Base-by-base conservation (phyloP, 2,797 vertebrate genomes). In the Taenioides sp. region DNA sequence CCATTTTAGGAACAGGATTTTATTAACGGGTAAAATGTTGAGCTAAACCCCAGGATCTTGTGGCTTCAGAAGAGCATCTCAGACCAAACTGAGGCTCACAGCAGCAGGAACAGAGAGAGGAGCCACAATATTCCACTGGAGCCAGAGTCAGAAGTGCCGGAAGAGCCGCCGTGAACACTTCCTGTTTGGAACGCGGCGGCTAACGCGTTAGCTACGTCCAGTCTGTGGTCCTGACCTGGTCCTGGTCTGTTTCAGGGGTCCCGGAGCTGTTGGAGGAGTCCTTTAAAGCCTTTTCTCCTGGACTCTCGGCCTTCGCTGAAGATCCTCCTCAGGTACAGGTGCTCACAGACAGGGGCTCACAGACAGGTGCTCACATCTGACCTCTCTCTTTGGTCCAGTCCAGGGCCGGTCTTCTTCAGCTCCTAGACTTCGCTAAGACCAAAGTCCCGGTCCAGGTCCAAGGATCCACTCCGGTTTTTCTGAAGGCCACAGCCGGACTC, bases 401-500 rank as follows among this genome's bases (percentile, higher is more conserved):
- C 69, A 72, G 86, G 2, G 87, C 87, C 2, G 96, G 96, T 49
- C 92, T 99, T 78, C 66, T 89, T 79, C 92, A 95, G 61, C 91
- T 99, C 5, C 79, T 99, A 78, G 89, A 95, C 14, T 87, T 95
- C 71, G 97, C 97, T 0, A 94, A 95, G 87, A 80, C 92, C 61
- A 92, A 87, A 25, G 69, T 98, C 64, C 97, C 96, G 2, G 50
- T 83, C 23, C 78, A 89, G 10, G 67, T 92, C 62, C 96, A 96
- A 95, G 92, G 83, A 66, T 86, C 80, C 31, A 98, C 96, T 22
- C 95, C 97, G 0, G 75, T 98, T 74, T 95, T 97, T 25, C 93
- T 99, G 70, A 96, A 95, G 89, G 98, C 98, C 65, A 99, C 97
- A 0, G 97, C 98, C 10, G 97, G 97, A 10, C 91, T 99, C 27